Base-by-base conservation (phyloP, 1,140 invertebrate genomes). In the Atta colombica region DNA sequence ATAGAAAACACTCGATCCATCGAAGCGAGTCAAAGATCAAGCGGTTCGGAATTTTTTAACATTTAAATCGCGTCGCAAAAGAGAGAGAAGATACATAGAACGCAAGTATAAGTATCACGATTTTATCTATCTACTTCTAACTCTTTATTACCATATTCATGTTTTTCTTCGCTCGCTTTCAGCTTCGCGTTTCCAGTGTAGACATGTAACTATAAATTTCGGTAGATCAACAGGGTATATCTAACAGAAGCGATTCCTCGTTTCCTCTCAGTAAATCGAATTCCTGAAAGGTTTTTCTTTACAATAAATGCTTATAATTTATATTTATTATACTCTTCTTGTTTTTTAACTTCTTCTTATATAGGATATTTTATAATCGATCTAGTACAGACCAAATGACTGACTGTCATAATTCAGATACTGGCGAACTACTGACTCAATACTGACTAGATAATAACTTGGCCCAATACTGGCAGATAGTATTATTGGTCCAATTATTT, bases 61-160 rank as follows among this genome's bases (percentile, higher is more conserved):
- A 75, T 88, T 68, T 80, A 78, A 88, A 75, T 68, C 21, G 66
- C 35, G 39, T 21, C n/a, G 39, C 53, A 16, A 69, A 25, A 69
- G 66, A 49, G 2, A 69, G 66, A 49, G 21, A 45, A 39, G 65
- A 16, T 12, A 75, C 25, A 49, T 21, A 49, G 18, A 55, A 58
- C 60, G 28, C 45, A 58, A 39, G 25, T 80, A 80, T 66, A 77
- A 77, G 49, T 61, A 78, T 63, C 49, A 78, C 53, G 85, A 69
- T 86, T 55, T 86, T 68, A 78, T 68, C 63, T 80, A 80, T 69
- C 31, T 58, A 18, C 18, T 60, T 55, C 35, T 25, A 39, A 58
- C 53, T 49, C 75, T 77, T 18, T 39, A 86, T 86, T 86, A 86
- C 49, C 84, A 86, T 86, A 86, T 77, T 86, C 35, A 80, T 51